These are phyloP conservation scores for Chrysoperla carnea DNA, from an alignment of 1,140 invertebrate species.

Conservation along the genomic window DNA sequence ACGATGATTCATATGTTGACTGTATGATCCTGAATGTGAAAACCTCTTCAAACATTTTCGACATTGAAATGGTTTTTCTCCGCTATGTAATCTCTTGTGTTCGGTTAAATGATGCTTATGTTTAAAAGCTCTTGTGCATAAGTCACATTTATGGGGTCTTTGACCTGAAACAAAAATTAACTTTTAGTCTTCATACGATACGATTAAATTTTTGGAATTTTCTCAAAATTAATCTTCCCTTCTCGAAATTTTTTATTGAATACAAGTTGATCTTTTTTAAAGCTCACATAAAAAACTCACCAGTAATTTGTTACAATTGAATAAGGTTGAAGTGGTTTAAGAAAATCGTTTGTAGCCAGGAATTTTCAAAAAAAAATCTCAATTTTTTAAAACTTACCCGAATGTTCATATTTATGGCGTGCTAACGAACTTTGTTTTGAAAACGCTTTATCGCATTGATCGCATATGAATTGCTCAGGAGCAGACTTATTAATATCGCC, in stretches of 20 bases:
- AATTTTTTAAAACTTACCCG: slow-evolving; percentile 71
- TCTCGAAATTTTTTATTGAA: no score
- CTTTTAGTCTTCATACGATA: no score
- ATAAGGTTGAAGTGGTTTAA: no score
- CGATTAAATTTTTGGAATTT: no score
- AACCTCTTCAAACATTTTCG: slow-evolving; percentile 97
- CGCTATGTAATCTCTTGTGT: slow-evolving; percentile 94
- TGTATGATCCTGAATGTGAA: slow-evolving; percentile 97
- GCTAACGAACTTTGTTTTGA: slow-evolving; percentile 97
- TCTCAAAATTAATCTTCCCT: no score
- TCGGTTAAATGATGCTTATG: slow-evolving; percentile 99
- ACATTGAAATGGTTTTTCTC: slow-evolving; percentile 98
- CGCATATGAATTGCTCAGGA: slow-evolving; percentile 71
- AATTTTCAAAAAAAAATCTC: background rate
- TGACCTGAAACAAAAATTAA: slow-evolving; percentile 70
- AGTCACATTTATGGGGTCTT: slow-evolving; percentile 93
- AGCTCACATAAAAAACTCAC: background rate
- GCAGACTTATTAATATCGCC: slow-evolving; percentile 20
- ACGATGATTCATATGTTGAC: slow-evolving; percentile 99
- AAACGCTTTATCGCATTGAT: slow-evolving; percentile 98
- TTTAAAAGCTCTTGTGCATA: slow-evolving; percentile 97
- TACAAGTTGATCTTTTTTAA: slow-evolving; percentile 6
- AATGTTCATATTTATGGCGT: slow-evolving; percentile 99
- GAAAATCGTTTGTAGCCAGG: no score
- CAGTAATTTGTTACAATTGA: no score